Evolutionary conservation across 2,113 vertebrate genomes (phyloP), one percentile per base, ranked within the genome.

Genomic region (Salvelinus fontinalis): DNA sequence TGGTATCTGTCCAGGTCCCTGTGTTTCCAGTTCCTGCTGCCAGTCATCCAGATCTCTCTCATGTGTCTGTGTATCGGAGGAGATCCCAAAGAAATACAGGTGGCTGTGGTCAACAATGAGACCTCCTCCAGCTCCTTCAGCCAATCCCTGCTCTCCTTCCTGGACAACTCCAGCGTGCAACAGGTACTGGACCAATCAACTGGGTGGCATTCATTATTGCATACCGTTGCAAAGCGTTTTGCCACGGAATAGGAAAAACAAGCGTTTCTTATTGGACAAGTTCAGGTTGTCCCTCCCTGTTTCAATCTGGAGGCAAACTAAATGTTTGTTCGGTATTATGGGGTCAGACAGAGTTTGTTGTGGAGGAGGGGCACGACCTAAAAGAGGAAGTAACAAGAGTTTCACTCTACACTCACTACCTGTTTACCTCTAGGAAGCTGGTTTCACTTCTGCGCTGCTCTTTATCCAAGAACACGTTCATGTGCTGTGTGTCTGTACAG

Each of bases 1-100:
- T 64, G 31, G 7, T n/a, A 13, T 66, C 11, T 29, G 2, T 5
- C 11, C 85, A 95, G 94, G 68, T 94, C 92, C 2, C 44, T 95
- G 81, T 93, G 91, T 83, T 95, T 94, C 88, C 93, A 95, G 92
- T 95, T 95, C 89, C 29, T 95, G 65, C 86, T 94, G 83, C 93
- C 94, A 0, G 93, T 94, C 75, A 93, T 95, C 89, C 93, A 94
- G 89, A 88, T 94, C 83, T 92, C 91, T 27, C 91, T 94, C 64
- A 94, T 94, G 89, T 94, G 93, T 70, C 67, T 94, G 74, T 95
- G 94, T 60, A 83, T 95, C 1, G 94, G 94, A 8, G 93, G 90
- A 8, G 93, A 94, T 12, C 92, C 93, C 0, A 84, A 81, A 62
- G 91, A 81, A 20, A 89, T 95, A 74, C 78, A 81, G 48, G 91